These are phyloP conservation scores for Echinops telfairi DNA, from an alignment of 2,113 vertebrate species.

Conservation along the genomic window DNA sequence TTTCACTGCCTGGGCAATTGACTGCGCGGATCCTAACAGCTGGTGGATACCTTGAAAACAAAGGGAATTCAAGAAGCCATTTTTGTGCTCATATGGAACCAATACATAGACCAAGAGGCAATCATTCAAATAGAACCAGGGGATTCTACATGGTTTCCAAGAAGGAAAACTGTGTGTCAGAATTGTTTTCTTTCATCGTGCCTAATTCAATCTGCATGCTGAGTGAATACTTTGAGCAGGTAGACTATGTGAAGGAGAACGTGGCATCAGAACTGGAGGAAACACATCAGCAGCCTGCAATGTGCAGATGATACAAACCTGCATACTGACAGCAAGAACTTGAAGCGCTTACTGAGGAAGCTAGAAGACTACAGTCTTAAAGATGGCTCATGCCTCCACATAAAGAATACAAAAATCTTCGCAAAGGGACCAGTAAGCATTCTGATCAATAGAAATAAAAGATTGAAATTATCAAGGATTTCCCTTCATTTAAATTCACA, in stretches of 20 bases:
- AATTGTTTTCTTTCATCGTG: not conserved
- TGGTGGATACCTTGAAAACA: not conserved
- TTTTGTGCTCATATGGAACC: not conserved
- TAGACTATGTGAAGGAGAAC: not conserved
- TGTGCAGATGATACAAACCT: not conserved
- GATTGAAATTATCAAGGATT: not conserved
- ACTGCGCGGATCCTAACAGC: not conserved
- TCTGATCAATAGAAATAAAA: not conserved
- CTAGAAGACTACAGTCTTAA: not conserved
- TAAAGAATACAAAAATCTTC: not conserved
- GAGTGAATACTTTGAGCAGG: not conserved
- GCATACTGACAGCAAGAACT: not conserved
- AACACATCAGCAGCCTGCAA: not conserved
- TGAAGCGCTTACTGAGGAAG: not conserved
- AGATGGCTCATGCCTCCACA: not conserved
- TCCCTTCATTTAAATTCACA: not conserved
- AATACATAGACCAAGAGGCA: not conserved
- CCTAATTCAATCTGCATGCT: not conserved
- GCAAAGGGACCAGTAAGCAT: not conserved
- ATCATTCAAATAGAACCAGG: not conserved
- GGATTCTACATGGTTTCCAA: not conserved
- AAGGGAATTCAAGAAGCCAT: not conserved
- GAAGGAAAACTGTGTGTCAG: not conserved
- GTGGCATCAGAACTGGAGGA: not conserved
- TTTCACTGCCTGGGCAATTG: not conserved